Base-by-base conservation (phyloP, 2,797 vertebrate genomes). In the Halcyon chelicuti region DNA sequence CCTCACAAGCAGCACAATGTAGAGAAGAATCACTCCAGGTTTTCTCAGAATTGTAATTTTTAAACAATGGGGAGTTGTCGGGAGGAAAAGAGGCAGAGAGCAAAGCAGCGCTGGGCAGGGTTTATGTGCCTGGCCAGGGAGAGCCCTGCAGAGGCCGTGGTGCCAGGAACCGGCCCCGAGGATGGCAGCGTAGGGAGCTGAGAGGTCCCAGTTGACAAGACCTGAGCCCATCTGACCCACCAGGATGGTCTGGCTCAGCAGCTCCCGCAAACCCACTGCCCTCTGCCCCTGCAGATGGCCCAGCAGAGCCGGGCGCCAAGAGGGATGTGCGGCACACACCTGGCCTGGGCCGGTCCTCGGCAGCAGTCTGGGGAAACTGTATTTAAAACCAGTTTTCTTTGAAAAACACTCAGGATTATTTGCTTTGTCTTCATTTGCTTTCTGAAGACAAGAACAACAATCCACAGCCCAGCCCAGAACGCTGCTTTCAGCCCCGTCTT, bases 101-200 rank as follows among this genome's bases (percentile, higher is more conserved):
- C 20, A 39, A 42, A 67, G 60, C 60, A 52, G 42, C 67, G 47
- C 60, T 29, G 37, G 35, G 61, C 20, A 19, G 44, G 37, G 11
- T 39, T 51, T 33, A 19, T 8, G 13, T 66, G 51, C 58, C 57
- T 2, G 3, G 29, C 7, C 1, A 0, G 42, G 49, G 17, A 46
- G n/a, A 88, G n/a, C 33, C 39, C 42, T 12, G 51, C n/a, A 75
- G 79, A 73, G 42, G n/a, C 28, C 35, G 37, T 1, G 2, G 22
- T 1, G 1, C 25, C 63, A 65, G 46, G 35, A 19, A 42, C 25
- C 0, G 1, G 51, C 7, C 20, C 54, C 3, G 2, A 39, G 28
- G 55, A 39, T 31, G 44, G 35, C 1, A 22, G 46, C 66, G 52
- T 22, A 47, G 60, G 42, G 40, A 76, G 65, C 23, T 10, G 29